phyloP scores from a whole-genome alignment of 2,113 vertebrate species.

The Carettochelys insculpta region DNA sequence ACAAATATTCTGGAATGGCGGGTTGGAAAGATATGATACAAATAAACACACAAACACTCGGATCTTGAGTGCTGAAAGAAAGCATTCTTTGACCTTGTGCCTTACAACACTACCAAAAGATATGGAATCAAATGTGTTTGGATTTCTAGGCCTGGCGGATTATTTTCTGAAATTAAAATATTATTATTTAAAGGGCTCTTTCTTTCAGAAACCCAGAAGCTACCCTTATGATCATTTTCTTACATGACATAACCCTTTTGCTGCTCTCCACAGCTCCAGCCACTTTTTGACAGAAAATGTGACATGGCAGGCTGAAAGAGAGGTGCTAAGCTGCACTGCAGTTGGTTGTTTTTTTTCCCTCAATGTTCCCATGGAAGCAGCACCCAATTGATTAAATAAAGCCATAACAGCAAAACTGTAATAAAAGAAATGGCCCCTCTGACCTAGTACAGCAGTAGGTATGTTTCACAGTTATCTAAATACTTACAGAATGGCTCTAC shows the following conservation, averaged over 20 bases:
- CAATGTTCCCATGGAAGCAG: background rate
- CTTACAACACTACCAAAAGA: background rate
- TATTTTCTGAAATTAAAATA: background rate
- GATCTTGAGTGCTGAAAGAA: background rate
- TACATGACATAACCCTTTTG: background rate
- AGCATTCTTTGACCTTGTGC: too few species aligned
- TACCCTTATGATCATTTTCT: background rate
- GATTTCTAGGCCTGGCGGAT: background rate
- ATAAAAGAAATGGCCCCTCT: background rate
- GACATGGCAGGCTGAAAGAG: accelerated
- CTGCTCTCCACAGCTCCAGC: background rate
- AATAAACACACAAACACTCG: background rate
- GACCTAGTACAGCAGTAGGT: background rate
- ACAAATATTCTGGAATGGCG: background rate
- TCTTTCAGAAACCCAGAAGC: background rate
- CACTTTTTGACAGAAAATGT: background rate
- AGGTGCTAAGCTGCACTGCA: accelerated
- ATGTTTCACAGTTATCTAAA: background rate
- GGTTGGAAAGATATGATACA: background rate
- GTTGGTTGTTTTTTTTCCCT: background rate
- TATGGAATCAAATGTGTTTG: background rate
- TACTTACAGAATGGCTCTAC: background rate
- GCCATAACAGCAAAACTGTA: accelerated
- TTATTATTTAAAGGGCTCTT: background rate
- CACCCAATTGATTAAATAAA: background rate